phyloP scores from a whole-genome alignment of 2,113 vertebrate species.

The Naja naja region DNA sequence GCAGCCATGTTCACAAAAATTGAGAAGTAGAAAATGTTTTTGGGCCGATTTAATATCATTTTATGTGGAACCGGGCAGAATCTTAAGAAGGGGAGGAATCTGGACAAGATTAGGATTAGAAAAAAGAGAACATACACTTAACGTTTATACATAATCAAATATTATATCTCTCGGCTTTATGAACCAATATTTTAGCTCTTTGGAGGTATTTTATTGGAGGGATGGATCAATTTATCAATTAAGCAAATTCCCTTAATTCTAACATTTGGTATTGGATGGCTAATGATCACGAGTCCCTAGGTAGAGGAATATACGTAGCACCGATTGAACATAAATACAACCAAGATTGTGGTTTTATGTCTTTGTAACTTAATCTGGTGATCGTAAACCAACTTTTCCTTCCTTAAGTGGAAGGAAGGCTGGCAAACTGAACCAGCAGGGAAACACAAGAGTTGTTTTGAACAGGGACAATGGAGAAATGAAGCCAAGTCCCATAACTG shows the following conservation, averaged over 20 bases:
- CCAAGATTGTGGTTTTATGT: neutral
- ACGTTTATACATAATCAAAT: conserved; percentile 18
- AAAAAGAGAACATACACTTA: conserved; percentile 20
- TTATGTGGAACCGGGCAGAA: neutral
- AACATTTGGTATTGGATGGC: neutral
- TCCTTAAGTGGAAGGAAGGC: neutral
- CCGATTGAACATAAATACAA: neutral
- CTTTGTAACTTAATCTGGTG: neutral
- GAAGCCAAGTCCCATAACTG: neutral
- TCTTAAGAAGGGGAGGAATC: neutral
- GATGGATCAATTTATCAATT: neutral
- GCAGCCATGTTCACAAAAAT: conserved; percentile 16
- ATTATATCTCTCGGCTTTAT: neutral
- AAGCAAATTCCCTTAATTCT: neutral
- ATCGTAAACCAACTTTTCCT: neutral
- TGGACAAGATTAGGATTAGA: conserved; percentile 28
- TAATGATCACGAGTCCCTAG: neutral
- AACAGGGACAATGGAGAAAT: neutral
- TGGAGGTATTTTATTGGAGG: neutral
- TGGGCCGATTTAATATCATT: conserved; percentile 15
- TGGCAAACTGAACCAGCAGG: neutral
- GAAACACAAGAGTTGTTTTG: neutral
- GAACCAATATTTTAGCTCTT: conserved; percentile 18
- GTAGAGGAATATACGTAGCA: neutral
- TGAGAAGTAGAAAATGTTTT: conserved; percentile 25